Base-by-base conservation (phyloP, 2,113 vertebrate genomes). In the Tenebrosternarchus preto region DNA sequence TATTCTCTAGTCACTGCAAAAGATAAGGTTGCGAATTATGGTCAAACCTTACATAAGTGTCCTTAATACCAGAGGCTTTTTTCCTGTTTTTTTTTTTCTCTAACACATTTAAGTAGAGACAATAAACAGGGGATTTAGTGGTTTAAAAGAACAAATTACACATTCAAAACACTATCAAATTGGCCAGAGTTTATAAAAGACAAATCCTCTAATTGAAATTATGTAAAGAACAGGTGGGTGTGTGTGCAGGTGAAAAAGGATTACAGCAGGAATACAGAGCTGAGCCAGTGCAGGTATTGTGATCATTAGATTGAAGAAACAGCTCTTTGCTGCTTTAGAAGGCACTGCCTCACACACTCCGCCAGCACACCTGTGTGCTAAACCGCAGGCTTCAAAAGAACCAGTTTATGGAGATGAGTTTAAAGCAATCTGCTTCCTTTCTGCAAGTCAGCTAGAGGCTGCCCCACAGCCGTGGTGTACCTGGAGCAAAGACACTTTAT, bases 341-440 rank as follows among this genome's bases (percentile, higher is more conserved):
- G n/a, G 53, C 29, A 73, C n/a, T 36, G 20, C 78, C 43, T 29
- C 64, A 25, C 36, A 12, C 60, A 31, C 3, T 55, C 27, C 66
- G 59, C 24, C 69, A 73, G 46, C 70, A 55, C 29, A 60, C 39
- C n/a, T 64, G 60, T 39, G 6, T 57, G 63, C 72, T 43, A 73
- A n/a, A 8, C 78, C 17, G 9, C 57, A 66, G 78, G 78, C 69
- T 68, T 39, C 64, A 43, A 46, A 36, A 33, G 24, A 57, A 24
- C 66, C 76, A 43, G 53, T 77, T 68, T 77, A 20, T 56, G 22
- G 53, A 78, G 39, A 69, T 12, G 15, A 69, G 4, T 24, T 25
- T 39, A 56, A 59, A 56, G 36, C 27, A 19, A 22, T 20, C 19
- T 24, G 75, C 5, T 19, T 76, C 16, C 4, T 39, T 19, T 1